Percentiles rank a stretch among this genome's conserved stretches.
These are phyloP conservation scores for Enteromius fasciolatus DNA, from an alignment of 2,797 vertebrate species.

Conservation along the genomic window DNA sequence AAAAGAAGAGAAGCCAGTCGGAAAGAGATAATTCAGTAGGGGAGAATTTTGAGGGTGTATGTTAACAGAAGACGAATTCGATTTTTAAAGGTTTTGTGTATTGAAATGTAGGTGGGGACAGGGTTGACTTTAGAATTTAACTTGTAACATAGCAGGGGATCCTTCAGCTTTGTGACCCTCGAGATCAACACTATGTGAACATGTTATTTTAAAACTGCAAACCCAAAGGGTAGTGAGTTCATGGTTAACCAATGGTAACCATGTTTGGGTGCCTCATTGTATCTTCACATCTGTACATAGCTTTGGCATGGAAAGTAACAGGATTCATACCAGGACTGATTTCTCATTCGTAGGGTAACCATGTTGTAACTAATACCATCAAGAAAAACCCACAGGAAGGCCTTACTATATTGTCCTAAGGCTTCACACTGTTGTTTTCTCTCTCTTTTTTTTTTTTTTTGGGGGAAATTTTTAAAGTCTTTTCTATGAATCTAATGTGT, in stretches of 20 bases:
- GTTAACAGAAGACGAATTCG: constrained; percentile 21
- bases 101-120: constrained; percentile 27
- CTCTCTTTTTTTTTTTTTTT: background rate
- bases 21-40: constrained; percentile 78
- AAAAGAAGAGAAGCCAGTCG: constrained; percentile 67
- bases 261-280: constrained; percentile 43
- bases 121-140: constrained; percentile 35
- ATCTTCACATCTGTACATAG: constrained; percentile 47
- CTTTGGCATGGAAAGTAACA: constrained; percentile 43
- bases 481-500: constrained; percentile 64
- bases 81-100: constrained; percentile 28
- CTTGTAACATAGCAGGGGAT: constrained; percentile 26
- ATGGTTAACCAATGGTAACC: constrained; percentile 8
- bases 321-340: constrained; percentile 33
- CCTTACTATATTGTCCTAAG: constrained; percentile 28
- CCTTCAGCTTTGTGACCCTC: constrained; percentile 14
- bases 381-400: constrained; percentile 1
- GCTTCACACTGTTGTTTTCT: constrained; percentile 38
- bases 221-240: constrained; percentile 15
- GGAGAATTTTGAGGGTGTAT: constrained; percentile 3
- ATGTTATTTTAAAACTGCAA: constrained; percentile 44
- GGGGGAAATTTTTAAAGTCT: constrained; percentile 61
- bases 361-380: constrained; percentile 50
- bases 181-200: constrained; percentile 11
- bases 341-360: constrained; percentile 47